phyloP scores from a whole-genome alignment of 2,797 vertebrate genomes.

The Simalia tracyae region DNA sequence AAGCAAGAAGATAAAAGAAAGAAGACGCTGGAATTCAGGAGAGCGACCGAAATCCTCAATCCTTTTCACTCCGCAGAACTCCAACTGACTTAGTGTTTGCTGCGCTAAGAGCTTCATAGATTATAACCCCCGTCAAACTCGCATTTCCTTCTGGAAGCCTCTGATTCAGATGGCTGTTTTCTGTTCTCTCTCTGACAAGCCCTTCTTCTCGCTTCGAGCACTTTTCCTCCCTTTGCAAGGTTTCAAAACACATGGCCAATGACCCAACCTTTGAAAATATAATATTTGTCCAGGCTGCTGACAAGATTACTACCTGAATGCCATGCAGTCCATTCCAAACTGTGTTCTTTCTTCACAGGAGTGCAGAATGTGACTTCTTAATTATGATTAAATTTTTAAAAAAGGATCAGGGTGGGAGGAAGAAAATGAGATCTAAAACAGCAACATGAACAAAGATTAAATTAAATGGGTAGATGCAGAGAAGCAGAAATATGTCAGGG shows the following conservation, averaged over 20 bases:
- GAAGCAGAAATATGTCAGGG: conserved; percentile 13
- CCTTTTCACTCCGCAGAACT: neutral
- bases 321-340: conserved; percentile 43
- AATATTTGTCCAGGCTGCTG: conserved; percentile 44
- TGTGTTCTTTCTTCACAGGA: conserved; percentile 25
- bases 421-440: conserved; percentile 17
- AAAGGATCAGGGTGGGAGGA: conserved; percentile 30
- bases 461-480: conserved; percentile 47
- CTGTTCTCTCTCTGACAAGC: conserved; percentile 57
- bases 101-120: neutral
- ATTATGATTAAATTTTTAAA: conserved; percentile 46
- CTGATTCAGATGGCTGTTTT: conserved; percentile 61
- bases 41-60: conserved; percentile 16
- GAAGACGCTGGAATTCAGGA: conserved; percentile 66
- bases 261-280: conserved; percentile 50
- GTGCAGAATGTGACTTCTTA: conserved; percentile 38
- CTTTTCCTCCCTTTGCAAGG: conserved; percentile 53
- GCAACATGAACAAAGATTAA: conserved; percentile 9
- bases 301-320: neutral
- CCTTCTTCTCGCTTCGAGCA: conserved; percentile 58
- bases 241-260: conserved; percentile 53
- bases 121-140: conserved; percentile 52
- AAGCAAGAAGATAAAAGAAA: conserved; percentile 71
- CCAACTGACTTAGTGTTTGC: neutral
- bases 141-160: conserved; percentile 63